Evolutionary conservation across 2,888 invertebrate genomes (phyloP).

Genomic region (Selenia dentaria): DNA sequence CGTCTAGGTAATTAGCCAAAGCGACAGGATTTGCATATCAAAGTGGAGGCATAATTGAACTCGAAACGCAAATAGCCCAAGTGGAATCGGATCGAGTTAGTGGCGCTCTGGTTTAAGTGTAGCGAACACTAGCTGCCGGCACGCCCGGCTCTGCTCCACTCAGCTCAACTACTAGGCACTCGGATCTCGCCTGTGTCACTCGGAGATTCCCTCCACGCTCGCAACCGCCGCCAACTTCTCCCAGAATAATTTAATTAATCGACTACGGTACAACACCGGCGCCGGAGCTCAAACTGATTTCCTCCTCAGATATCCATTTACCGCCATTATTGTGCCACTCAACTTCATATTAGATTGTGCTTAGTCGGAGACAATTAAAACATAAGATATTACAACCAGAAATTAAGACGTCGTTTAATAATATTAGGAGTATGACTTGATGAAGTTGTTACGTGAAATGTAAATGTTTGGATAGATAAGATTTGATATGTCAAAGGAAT

Average conservation of each 20-base stretch:
- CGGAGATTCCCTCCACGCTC: slow-evolving; percentile 45
- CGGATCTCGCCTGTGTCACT: slow-evolving; percentile 24
- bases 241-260: slow-evolving; percentile 77
- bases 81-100: slow-evolving; percentile 80
- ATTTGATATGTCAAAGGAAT: background rate
- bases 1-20: slow-evolving; percentile 79
- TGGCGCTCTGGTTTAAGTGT: slow-evolving; percentile 65
- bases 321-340: slow-evolving; percentile 71
- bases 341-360: slow-evolving; percentile 66
- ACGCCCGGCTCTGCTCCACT: slow-evolving; percentile 29
- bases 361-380: slow-evolving; percentile 41
- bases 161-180: slow-evolving; percentile 18
- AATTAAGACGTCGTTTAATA: slow-evolving; percentile 2
- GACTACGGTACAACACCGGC: slow-evolving; percentile 63
- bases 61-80: slow-evolving; percentile 78
- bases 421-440: background rate
- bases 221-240: slow-evolving; percentile 55
- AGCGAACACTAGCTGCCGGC: slow-evolving; percentile 50
- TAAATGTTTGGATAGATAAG: background rate
- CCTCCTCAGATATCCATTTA: slow-evolving; percentile 76
- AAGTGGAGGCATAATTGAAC: slow-evolving; percentile 80
- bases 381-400: slow-evolving; percentile 22
- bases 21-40: slow-evolving; percentile 81
- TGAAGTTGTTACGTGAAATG: background rate
- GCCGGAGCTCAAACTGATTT: slow-evolving; percentile 69